Evolutionary conservation across 2,797 vertebrate genomes (phyloP).

Genomic region (Mormyrus proboscirostris): DNA sequence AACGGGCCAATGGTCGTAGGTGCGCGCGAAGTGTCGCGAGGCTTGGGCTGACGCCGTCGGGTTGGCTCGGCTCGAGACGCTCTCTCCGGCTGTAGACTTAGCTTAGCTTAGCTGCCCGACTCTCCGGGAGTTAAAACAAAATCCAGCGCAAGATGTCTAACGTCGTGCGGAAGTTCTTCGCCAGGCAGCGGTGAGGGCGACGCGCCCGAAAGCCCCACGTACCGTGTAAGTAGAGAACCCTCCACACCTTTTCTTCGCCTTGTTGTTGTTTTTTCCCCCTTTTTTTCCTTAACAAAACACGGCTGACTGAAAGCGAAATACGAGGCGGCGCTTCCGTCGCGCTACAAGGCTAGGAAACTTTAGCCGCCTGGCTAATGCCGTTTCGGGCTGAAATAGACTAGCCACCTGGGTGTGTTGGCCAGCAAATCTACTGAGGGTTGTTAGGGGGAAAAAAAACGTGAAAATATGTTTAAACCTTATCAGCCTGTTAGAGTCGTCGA

Average conservation of each 20-base stretch:
- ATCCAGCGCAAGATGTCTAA: background rate
- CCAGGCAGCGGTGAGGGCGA: background rate
- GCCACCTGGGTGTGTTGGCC: background rate
- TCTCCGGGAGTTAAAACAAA: background rate
- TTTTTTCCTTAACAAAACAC: background rate
- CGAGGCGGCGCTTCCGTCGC: background rate
- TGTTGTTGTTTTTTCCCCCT: background rate
- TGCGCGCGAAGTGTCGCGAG: conserved; percentile 3
- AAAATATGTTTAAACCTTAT: background rate
- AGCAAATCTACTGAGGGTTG: background rate
- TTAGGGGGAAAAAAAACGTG: background rate
- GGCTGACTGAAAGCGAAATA: background rate
- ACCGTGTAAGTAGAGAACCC: background rate
- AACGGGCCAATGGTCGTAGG: background rate
- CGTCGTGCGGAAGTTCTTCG: background rate
- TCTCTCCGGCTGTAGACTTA: background rate
- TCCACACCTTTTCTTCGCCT: background rate
- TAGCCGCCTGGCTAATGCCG: background rate
- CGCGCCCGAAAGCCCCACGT: background rate
- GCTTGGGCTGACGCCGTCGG: background rate
- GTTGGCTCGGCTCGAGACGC: background rate
- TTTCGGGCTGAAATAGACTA: background rate
- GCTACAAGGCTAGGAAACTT: background rate
- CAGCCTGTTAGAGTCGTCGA: background rate
- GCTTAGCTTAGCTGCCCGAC: background rate